Evolutionary conservation across 1,140 invertebrate genomes (phyloP), one percentile per base, ranked within the genome.

Genomic region (Dryas iulia): DNA sequence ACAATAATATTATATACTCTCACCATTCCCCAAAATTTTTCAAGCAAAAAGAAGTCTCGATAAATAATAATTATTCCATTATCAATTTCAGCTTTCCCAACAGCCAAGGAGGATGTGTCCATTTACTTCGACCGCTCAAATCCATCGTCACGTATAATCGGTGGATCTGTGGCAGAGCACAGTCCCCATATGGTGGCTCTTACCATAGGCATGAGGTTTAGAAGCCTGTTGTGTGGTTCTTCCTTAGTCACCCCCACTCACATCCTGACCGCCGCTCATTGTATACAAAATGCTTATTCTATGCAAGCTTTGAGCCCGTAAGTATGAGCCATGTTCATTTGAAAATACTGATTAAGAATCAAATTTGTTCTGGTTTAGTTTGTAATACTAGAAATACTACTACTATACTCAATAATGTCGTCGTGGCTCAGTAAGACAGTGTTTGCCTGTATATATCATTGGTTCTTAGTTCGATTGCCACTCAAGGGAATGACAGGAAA

Each of bases 221-320:
- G 79, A 0, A 77, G 47, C 28, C 84, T 84, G 59, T 0, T 82
- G 4, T 90, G 88, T 63, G 87, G 87, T 6, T 83, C 74, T 2
- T 85, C 86, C 4, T 23, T 90, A 4, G 35, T 90, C 18, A 71
- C 72, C 24, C 60, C 35, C 11, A 64, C 81, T 3, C 77, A 74
- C n/a, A 57, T 89, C 0, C 66, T 90, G 5, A 90, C 87, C 0
- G 88, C 86, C 1, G 88, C 86, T 8, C 88, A 90, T 35, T 90
- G 88, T 31, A 80, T 86, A 4, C n/a, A 39, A 28, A 63, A n/a
- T 52, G 59, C 47, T 3, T 23, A 12, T 11, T 18, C 33, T 23
- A 14, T n/a, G 1, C 25, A 28, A 5, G 12, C 12, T 31, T 54
- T 63, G 7, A 26, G 47, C 24, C 23, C 21, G 59, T 61, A 63